Conservation (phyloP, 1,140 invertebrate genomes). For the Ephestia elutella region DNA sequence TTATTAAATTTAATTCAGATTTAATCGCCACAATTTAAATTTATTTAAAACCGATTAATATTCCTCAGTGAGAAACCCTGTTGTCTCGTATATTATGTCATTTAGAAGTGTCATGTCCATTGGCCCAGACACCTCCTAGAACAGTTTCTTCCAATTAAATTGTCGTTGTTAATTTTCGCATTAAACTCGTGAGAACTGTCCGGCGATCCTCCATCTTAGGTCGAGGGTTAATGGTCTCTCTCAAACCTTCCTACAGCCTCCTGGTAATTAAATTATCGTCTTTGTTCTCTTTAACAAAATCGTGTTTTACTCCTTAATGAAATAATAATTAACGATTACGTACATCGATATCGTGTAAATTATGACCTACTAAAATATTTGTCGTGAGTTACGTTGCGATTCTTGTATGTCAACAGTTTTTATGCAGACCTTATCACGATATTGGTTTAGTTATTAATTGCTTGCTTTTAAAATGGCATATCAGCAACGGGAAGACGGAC, state of each 20-base stretch:
- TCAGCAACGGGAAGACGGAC: constrained; percentile 4
- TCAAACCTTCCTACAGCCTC: constrained; percentile 9
- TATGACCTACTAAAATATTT: not conserved
- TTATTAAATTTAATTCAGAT: no score
- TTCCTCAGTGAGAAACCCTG: not conserved
- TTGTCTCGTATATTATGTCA: constrained; percentile 3
- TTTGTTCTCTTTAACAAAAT: not conserved
- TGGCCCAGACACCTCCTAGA: constrained; percentile 34
- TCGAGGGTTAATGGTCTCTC: constrained; percentile 22
- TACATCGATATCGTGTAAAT: not conserved
- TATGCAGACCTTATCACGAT: not conserved
- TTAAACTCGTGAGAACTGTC: constrained; percentile 45
- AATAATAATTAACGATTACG: not conserved
- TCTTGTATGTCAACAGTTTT: not conserved
- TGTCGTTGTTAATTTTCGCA: constrained; percentile 53
- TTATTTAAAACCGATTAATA: not conserved
- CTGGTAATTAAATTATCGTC: constrained; percentile 13
- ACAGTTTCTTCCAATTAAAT: constrained; percentile 64
- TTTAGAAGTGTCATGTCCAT: constrained; percentile 27
- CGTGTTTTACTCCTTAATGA: not conserved
- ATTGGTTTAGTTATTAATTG: not conserved
- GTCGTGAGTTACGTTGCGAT: not conserved
- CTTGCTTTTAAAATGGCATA: constrained; percentile 19
- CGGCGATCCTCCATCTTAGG: constrained; percentile 14
- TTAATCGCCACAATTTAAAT: not conserved